Conservation (phyloP, 1,140 invertebrate genomes). For the Octopus bimaculoides region DNA sequence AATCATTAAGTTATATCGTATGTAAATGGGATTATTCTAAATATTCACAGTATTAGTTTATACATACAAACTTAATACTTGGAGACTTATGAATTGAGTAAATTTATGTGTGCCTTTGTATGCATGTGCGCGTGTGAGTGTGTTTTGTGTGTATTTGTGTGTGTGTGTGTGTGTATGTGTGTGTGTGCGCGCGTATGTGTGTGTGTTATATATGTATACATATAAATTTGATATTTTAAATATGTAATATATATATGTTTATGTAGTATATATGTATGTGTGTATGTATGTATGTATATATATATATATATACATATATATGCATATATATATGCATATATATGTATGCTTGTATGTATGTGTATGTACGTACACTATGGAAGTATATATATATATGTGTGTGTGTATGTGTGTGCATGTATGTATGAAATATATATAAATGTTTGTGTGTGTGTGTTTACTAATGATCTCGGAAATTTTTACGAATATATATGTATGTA, state of each 20-base stretch:
- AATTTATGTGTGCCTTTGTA: not conserved
- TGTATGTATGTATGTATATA: not conserved
- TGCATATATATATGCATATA: not conserved
- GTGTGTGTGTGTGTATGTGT: not conserved
- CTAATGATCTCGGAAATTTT: no score
- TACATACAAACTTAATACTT: no score
- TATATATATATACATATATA: conserved; percentile 2
- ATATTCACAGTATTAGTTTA: no score
- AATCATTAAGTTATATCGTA: no score
- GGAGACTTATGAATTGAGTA: not conserved
- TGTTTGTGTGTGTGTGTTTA: no score
- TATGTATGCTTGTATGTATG: not conserved
- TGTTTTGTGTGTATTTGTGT: not conserved
- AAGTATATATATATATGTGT: not conserved
- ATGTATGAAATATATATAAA: not conserved
- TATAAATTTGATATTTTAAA: no score
- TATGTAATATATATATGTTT: no score
- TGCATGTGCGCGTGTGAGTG: not conserved
- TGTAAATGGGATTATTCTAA: no score
- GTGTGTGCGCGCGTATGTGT: not conserved
- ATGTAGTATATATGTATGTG: not conserved
- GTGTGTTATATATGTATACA: no score
- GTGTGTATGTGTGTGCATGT: not conserved
- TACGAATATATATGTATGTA: not conserved
- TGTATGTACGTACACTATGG: not conserved